Conservation (phyloP, 1,140 invertebrate genomes). For the Solenopsis fugax region DNA sequence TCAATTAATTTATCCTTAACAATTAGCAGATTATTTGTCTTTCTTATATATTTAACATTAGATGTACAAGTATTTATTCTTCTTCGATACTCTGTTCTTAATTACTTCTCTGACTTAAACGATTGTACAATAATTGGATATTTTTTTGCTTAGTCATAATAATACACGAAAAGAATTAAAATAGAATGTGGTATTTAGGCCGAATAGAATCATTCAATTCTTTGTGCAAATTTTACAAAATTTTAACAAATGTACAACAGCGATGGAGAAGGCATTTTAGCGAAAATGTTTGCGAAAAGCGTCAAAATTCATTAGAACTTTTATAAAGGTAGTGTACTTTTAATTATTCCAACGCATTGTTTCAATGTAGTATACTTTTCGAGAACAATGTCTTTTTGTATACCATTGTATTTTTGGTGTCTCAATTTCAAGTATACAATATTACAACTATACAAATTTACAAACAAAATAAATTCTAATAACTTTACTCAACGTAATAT, state of each 20-base stretch:
- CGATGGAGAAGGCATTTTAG: background rate
- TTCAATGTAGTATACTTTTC: background rate
- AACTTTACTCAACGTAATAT: slow-evolving; percentile 21
- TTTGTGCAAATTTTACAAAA: background rate
- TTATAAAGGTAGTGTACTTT: background rate
- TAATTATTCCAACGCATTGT: slow-evolving; percentile 19
- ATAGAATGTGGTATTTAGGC: background rate
- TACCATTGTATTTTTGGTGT: background rate
- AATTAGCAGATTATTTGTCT: background rate
- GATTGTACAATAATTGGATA: background rate
- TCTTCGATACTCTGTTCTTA: background rate
- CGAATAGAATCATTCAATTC: background rate
- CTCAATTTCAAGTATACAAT: background rate
- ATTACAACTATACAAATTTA: slow-evolving; percentile 22
- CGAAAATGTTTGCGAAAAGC: background rate
- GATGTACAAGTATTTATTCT: background rate
- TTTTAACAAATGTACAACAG: background rate
- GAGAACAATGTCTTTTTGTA: background rate
- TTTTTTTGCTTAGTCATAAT: background rate
- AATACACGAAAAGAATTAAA: background rate
- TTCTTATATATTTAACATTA: slow-evolving; percentile 2
- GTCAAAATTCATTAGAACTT: background rate
- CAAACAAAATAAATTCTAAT: slow-evolving; percentile 25
- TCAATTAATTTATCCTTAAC: background rate
- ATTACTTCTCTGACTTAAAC: background rate